Percentiles rank a stretch among this genome's conserved stretches.
Evolutionary conservation across 2,888 invertebrate species (phyloP).

Genomic region (Noctua pronuba): DNA sequence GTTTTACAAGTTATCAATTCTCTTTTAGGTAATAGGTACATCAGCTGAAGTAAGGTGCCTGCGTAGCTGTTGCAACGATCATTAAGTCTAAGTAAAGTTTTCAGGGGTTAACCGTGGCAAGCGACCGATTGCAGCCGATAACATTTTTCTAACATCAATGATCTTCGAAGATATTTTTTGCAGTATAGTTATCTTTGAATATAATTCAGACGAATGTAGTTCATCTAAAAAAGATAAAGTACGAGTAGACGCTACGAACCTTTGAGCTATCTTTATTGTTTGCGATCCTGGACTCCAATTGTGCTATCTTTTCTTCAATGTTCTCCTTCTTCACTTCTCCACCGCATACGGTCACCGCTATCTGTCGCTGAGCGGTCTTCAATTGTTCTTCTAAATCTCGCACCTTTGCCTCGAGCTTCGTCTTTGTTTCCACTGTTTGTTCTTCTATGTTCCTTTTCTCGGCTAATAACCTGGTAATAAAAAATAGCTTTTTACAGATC

Average conservation of each 20-base stretch:
- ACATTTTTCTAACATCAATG: too few relatives aligned
- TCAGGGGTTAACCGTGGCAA: neutral
- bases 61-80: neutral
- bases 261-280: slow-evolving; percentile 69
- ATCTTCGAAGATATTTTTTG: neutral
- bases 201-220: neutral
- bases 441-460: slow-evolving; percentile 81
- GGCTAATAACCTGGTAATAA: slow-evolving; percentile 77
- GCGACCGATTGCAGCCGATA: neutral
- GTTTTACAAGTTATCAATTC: slow-evolving; percentile 21
- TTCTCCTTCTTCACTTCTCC: slow-evolving; percentile 78
- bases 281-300: slow-evolving; percentile 77
- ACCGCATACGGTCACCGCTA: slow-evolving; percentile 73
- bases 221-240: neutral
- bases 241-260: slow-evolving; percentile 19
- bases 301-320: slow-evolving; percentile 78
- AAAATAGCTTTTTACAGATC: neutral
- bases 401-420: slow-evolving; percentile 74
- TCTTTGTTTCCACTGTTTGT: slow-evolving; percentile 71
- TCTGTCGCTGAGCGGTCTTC: slow-evolving; percentile 78
- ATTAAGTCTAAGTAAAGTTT: neutral
- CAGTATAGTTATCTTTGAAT: neutral
- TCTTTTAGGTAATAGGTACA: slow-evolving; percentile 1
- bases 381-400: slow-evolving; percentile 80
- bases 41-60: neutral